Evolutionary conservation across 2,888 invertebrate genomes (phyloP).

Genomic region (Ferdinandea cuprea): DNA sequence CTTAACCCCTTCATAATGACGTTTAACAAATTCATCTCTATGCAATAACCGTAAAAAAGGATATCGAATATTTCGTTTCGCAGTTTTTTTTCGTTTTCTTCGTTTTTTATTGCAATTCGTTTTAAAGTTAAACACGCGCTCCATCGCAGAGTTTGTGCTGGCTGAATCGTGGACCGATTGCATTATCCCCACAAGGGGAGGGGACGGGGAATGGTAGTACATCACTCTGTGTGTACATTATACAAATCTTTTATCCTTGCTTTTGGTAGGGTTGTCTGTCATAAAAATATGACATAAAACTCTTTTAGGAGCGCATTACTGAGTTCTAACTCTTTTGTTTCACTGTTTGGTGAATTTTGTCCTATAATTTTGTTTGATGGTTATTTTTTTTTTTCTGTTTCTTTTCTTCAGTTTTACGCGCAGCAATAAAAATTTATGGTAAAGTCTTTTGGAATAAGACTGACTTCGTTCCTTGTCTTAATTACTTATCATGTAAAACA

Average conservation of each 20-base stretch:
- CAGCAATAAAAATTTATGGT: too few species aligned
- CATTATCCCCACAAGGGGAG: conserved; percentile 23
- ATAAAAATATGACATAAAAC: conserved; percentile 59
- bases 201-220: conserved; percentile 22
- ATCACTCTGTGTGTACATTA: conserved; percentile 14
- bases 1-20: conserved; percentile 53
- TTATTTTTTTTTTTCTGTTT: conserved; percentile 8
- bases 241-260: conserved; percentile 44
- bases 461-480: too few species aligned
- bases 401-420: too few species aligned
- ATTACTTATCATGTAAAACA: too few species aligned
- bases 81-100: conserved; percentile 30
- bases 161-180: conserved; percentile 25
- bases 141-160: too few species aligned
- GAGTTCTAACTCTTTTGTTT: conserved; percentile 32
- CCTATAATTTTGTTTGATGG: neutral
- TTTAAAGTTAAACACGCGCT: conserved; percentile 50
- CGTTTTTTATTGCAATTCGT: conserved; percentile 49
- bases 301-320: conserved; percentile 27
- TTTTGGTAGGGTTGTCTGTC: conserved; percentile 15
- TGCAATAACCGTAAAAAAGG: conserved; percentile 59
- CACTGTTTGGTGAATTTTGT: conserved; percentile 9
- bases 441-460: too few species aligned
- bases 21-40: conserved; percentile 64
- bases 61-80: conserved; percentile 52